Evolutionary conservation across 2,888 invertebrate genomes (phyloP).

Genomic region (Tetheella fluctuosa): DNA sequence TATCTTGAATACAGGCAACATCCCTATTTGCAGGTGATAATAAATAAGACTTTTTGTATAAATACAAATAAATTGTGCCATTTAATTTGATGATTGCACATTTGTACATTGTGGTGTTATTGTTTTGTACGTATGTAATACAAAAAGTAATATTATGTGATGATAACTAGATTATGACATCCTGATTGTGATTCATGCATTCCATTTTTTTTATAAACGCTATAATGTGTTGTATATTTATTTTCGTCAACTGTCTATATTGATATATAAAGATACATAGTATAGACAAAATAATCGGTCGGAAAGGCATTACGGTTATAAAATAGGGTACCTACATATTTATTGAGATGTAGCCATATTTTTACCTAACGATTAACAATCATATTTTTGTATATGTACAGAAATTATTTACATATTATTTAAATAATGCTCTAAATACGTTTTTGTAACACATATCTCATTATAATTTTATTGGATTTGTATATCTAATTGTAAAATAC

Average conservation of each 20-base stretch:
- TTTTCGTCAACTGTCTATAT: conserved; percentile 22
- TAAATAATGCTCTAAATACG: conserved; percentile 55
- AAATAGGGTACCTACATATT: conserved; percentile 43
- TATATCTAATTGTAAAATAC: conserved; percentile 23
- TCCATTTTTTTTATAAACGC: conserved; percentile 50
- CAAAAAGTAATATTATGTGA: conserved; percentile 32
- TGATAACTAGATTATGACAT: conserved; percentile 27
- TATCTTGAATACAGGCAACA: no score
- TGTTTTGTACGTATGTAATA: conserved; percentile 30
- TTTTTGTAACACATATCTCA: conserved; percentile 53
- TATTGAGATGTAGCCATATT: conserved; percentile 63
- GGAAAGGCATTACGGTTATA: conserved; percentile 45
- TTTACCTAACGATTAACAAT: conserved; percentile 62
- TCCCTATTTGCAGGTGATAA: conserved; percentile 31
- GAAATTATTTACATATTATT: conserved; percentile 56
- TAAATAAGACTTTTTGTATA: conserved; percentile 40
- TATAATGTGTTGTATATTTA: conserved; percentile 17
- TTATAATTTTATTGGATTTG: conserved; percentile 31
- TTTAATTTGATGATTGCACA: conserved; percentile 64
- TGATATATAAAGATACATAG: conserved; percentile 28
- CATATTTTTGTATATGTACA: conserved; percentile 78
- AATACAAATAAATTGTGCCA: conserved; percentile 77
- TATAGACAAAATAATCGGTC: conserved; percentile 54
- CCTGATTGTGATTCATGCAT: conserved; percentile 69
- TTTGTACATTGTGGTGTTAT: conserved; percentile 42